These are phyloP conservation scores for Macquaria ambigua DNA, from an alignment of 2,113 vertebrate species.

Conservation along the genomic window DNA sequence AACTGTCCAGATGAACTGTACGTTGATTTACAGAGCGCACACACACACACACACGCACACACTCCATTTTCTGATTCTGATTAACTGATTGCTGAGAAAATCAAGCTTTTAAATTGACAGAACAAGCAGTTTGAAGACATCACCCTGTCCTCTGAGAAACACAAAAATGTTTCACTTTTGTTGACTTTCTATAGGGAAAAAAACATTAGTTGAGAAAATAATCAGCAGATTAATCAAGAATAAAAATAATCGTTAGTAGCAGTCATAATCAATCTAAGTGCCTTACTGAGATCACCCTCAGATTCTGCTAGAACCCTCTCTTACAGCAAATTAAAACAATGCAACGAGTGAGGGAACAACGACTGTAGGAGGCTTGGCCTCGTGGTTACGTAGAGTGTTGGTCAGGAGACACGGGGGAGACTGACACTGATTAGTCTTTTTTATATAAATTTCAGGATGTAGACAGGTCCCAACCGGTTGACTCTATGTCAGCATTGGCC, in stretches of 20 bases:
- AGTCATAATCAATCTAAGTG: neutral
- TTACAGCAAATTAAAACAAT: too few species aligned
- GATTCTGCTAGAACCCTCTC: too few species aligned
- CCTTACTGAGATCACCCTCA: neutral
- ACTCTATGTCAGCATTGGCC: too few species aligned
- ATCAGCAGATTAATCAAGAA: neutral
- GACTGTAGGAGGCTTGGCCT: too few species aligned
- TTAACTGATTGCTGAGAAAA: neutral
- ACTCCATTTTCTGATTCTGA: neutral
- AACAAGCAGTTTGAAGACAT: neutral
- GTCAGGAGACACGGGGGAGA: too few species aligned
- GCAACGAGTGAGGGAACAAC: too few species aligned
- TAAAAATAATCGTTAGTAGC: neutral
- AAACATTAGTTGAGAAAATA: neutral
- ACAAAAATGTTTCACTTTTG: too few species aligned
- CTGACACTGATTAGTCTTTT: too few species aligned
- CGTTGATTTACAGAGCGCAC: conserved; percentile 66
- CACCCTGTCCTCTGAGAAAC: neutral
- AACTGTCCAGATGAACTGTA: conserved; percentile 99
- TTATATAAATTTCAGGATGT: too few species aligned
- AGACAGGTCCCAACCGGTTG: too few species aligned
- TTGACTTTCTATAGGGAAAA: neutral
- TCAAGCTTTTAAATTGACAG: neutral
- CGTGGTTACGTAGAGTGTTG: too few species aligned
- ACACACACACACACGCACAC: neutral